A percentile compares a stretch with the other conserved stretches of the same genome.
phyloP scores from a whole-genome alignment of 2,888 invertebrate species.

The Synergus laeviventris region DNA sequence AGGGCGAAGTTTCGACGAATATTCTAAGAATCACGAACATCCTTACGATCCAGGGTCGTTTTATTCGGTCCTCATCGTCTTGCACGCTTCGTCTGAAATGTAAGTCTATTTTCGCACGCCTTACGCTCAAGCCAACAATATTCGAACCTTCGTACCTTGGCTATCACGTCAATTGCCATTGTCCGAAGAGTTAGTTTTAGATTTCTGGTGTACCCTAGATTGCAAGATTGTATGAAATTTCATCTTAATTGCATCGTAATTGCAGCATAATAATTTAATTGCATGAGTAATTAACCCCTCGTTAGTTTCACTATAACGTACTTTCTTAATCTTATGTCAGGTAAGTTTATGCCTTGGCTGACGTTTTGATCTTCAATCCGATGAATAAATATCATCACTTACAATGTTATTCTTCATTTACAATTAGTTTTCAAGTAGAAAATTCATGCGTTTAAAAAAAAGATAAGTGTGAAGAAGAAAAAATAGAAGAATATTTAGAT shows the following conservation, averaged over 20 bases:
- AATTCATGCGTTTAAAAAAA: no score
- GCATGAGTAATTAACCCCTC: no score
- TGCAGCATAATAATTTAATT: no score
- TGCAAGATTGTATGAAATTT: no score
- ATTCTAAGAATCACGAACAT: constrained; percentile 46
- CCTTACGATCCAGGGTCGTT: constrained; percentile 37
- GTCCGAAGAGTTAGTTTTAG: background rate
- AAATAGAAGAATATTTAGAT: no score
- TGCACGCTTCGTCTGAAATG: constrained; percentile 18
- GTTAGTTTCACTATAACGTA: no score
- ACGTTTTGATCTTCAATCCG: background rate
- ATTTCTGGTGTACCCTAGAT: no score
- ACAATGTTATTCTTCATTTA: background rate
- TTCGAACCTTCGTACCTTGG: background rate
- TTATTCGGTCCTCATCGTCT: constrained; percentile 14
- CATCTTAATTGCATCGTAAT: no score
- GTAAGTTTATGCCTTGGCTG: background rate
- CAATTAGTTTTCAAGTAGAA: no score
- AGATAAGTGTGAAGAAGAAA: no score
- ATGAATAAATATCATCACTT: background rate
- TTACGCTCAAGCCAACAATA: background rate
- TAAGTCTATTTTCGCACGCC: constrained; percentile 13
- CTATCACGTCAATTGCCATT: background rate
- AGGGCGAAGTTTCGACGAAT: constrained; percentile 47
- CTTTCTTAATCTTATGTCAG: background rate